Base-by-base conservation (phyloP, 2,888 invertebrate species). In the Azorinus chamasolen region DNA sequence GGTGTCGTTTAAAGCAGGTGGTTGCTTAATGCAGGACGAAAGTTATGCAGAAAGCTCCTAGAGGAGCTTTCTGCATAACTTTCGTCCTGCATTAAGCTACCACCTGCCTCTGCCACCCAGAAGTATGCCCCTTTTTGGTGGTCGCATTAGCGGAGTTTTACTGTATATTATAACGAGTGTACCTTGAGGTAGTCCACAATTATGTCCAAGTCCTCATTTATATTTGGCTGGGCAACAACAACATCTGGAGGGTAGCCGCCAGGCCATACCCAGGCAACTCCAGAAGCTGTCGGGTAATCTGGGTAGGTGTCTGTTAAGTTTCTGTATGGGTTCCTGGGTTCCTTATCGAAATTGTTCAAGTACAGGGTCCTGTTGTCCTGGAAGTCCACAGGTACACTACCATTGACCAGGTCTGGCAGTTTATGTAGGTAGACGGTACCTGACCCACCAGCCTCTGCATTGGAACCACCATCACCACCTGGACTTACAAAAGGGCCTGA, bases 381-480 rank as follows among this genome's bases (percentile, higher is more conserved):
- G 65, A 78, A 85, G 24, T 48, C 57, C 4, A 62, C 53, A 8
- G 83, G 74, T 24, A 69, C 48, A 18, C 66, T 27, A n/a, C 77
- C 79, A 50, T 48, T 46, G 4, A 54, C 55, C 10, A 62, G 48
- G 12, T 70, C 78, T 12, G 86, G 85, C 24, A 87, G 59, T 45
- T 66, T 79, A 68, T 89, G 87, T 6, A 87, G 64, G 69, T 89
- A 89, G 27, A 84, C 72, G 1, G 89, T 86, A 8, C 89, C 89
- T 10, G 89, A 74, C 5, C 87, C 88, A 8, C 89, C 89, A 55
- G 83, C 75, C 70, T 88, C 88, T 10, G 79, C 80, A n/a, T 59
- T 45, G 6, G 24, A 53, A 10, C 86, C 86, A 51, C 86, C 84
- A 14, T 58, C 24, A 12, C 89, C 89, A 57, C 89, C 89, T 50